A percentile compares a stretch with the other conserved stretches of the same genome.
Conservation (phyloP, 1,140 invertebrate species). For the Homarus americanus region DNA sequence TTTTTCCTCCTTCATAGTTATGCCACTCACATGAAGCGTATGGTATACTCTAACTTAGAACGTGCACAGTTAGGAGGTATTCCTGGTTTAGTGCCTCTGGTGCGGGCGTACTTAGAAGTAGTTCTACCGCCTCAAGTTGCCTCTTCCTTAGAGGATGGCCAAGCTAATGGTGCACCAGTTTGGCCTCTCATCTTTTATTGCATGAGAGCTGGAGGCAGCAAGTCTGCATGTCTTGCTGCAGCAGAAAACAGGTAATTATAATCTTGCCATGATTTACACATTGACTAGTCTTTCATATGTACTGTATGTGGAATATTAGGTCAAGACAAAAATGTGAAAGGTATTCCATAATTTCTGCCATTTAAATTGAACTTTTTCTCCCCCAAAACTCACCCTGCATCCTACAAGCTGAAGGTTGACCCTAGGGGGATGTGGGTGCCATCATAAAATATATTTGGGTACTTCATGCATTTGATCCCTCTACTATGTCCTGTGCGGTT, state of each 20-base stretch:
- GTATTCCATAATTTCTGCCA: no score
- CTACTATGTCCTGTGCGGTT: no score
- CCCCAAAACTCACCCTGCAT: no score
- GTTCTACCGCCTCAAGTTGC: conserved; percentile 39
- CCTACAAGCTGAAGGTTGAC: no score
- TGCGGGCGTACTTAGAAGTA: conserved; percentile 72
- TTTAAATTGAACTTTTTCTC: no score
- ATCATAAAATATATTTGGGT: no score
- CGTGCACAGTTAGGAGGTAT: conserved; percentile 70
- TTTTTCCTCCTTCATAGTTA: conserved; percentile 42
- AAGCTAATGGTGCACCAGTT: conserved; percentile 66
- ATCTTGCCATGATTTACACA: no score
- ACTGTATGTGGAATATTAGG: no score
- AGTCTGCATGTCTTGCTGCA: conserved; percentile 63
- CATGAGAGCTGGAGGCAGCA: conserved; percentile 70
- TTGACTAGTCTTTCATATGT: no score
- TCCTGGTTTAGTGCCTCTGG: conserved; percentile 72
- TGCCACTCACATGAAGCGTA: conserved; percentile 55
- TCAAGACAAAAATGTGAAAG: no score
- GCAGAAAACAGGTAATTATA: conserved; percentile 73
- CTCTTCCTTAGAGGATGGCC: conserved; percentile 64
- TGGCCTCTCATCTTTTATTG: conserved; percentile 75
- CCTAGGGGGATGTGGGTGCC: no score
- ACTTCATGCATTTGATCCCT: no score
- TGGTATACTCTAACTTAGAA: conserved; percentile 71